A percentile compares a stretch with the other conserved stretches of the same genome.
Conservation (phyloP, 2,888 invertebrate species). For the Pyrrhopygopsis socrates region DNA sequence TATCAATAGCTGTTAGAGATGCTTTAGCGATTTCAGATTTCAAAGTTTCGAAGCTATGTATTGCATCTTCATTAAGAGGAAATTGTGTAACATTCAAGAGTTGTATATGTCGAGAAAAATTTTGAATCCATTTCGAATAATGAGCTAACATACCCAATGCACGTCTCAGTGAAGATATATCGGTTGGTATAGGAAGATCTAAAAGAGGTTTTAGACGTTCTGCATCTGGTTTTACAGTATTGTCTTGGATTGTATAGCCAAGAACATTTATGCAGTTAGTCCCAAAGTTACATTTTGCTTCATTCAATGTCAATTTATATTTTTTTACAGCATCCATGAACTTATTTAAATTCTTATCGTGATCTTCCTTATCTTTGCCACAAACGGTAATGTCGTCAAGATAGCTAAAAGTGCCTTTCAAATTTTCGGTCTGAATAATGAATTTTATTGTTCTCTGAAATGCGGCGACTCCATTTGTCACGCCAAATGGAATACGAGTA, state of each 20-base stretch:
- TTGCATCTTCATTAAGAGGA: slow-evolving; percentile 29
- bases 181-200: slow-evolving; percentile 38
- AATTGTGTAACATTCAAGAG: background rate
- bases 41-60: slow-evolving; percentile 37
- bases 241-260: slow-evolving; percentile 57
- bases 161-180: slow-evolving; percentile 38
- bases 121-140: slow-evolving; percentile 64
- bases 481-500: slow-evolving; percentile 43
- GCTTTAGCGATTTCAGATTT: slow-evolving; percentile 42
- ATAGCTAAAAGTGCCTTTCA: slow-evolving; percentile 63
- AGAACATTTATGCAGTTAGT: slow-evolving; percentile 49
- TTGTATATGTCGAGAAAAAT: slow-evolving; percentile 51
- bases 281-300: slow-evolving; percentile 51
- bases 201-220: slow-evolving; percentile 55
- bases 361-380: slow-evolving; percentile 53
- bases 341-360: slow-evolving; percentile 55
- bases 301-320: slow-evolving; percentile 45
- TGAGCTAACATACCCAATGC: slow-evolving; percentile 65
- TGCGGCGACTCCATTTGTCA: slow-evolving; percentile 54
- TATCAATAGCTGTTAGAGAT: slow-evolving; percentile 34
- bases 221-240: slow-evolving; percentile 63
- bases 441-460: slow-evolving; percentile 52
- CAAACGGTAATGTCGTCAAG: slow-evolving; percentile 77
- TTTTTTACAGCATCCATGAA: slow-evolving; percentile 44
- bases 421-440: slow-evolving; percentile 28